A percentile compares a stretch with the other conserved stretches of the same genome.
phyloP scores from a whole-genome alignment of 2,888 invertebrate genomes.

The Julus scandinavius region DNA sequence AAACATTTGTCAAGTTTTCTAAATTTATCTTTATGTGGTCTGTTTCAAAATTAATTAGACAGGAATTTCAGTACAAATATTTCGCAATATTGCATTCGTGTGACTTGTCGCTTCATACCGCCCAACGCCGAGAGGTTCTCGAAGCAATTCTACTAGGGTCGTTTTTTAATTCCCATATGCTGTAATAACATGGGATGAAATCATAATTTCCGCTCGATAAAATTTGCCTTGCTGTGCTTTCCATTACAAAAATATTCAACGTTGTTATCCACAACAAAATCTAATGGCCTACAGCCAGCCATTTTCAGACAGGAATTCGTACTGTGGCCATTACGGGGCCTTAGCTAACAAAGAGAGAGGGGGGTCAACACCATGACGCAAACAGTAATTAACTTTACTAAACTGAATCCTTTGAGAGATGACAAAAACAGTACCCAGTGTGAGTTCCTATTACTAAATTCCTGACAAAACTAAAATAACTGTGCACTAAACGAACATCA shows the following conservation, averaged over 20 bases:
- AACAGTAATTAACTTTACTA: conserved; percentile 1
- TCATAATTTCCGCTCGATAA: conserved; percentile 33
- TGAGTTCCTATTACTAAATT: not conserved
- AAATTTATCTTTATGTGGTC: too few species aligned
- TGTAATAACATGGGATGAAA: conserved; percentile 24
- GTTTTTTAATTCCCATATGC: conserved; percentile 21
- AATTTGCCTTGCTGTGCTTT: conserved; percentile 33
- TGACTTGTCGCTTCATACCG: not conserved
- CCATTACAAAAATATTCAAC: conserved; percentile 21
- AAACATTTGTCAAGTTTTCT: too few species aligned
- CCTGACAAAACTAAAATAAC: not conserved
- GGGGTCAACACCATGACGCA: not conserved
- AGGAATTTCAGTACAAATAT: too few species aligned
- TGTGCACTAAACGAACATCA: not conserved
- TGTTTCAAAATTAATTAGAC: too few species aligned
- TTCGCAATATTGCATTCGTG: too few species aligned
- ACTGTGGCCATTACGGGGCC: not conserved
- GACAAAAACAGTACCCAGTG: not conserved
- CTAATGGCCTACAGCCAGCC: conserved; percentile 14
- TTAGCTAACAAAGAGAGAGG: not conserved
- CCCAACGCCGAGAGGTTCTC: not conserved
- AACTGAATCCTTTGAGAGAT: not conserved
- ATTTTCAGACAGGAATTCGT: not conserved
- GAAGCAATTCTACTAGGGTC: not conserved
- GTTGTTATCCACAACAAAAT: conserved; percentile 33